Percentiles rank a stretch among this genome's conserved stretches.
Evolutionary conservation across 2,888 invertebrate genomes (phyloP).

Genomic region (Macaria notata): DNA sequence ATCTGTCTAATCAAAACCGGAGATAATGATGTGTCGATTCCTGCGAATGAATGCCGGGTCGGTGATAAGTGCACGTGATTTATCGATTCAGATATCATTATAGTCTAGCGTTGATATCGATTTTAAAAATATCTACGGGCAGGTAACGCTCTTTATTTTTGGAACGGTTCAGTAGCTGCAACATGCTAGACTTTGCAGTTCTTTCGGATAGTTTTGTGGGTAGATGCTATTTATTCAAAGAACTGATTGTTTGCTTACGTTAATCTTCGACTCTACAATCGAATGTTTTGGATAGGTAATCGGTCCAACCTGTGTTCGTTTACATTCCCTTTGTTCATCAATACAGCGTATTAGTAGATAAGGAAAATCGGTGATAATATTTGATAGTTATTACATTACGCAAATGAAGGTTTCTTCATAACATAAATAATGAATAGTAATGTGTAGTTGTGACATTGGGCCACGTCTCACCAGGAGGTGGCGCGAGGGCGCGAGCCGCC

Average conservation of each 20-base stretch:
- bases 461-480: constrained; percentile 37
- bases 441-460: constrained; percentile 28
- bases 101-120: constrained; percentile 7
- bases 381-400: background rate
- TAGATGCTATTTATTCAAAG: constrained; percentile 17
- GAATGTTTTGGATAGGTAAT: constrained; percentile 9
- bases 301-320: constrained; percentile 3
- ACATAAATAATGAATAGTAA: background rate
- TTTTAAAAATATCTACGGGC: constrained; percentile 11
- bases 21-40: constrained; percentile 29
- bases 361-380: background rate
- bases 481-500: constrained; percentile 46
- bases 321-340: constrained; percentile 7
- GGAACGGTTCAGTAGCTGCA: constrained; percentile 13
- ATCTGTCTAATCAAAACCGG: constrained; percentile 38
- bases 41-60: constrained; percentile 26
- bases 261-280: constrained; percentile 14
- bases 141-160: constrained; percentile 13
- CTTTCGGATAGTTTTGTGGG: constrained; percentile 14
- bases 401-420: constrained; percentile 2
- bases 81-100: constrained; percentile 16
- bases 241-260: constrained; percentile 13
- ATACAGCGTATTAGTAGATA: background rate
- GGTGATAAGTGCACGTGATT: constrained; percentile 22
- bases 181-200: constrained; percentile 4